phyloP scores from a whole-genome alignment of 2,797 vertebrate genomes.

The Chelon auratus region DNA sequence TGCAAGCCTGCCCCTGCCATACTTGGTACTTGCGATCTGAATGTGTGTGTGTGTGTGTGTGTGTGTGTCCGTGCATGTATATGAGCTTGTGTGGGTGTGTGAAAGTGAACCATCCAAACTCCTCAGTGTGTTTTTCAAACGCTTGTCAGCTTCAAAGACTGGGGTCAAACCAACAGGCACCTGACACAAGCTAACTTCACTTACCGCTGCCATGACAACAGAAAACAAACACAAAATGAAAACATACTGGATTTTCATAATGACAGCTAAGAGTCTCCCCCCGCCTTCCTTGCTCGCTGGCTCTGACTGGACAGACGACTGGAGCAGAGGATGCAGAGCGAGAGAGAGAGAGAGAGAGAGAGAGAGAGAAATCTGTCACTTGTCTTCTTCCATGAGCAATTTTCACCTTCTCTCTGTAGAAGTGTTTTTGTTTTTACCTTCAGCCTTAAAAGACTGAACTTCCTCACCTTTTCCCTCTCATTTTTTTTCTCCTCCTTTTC shows the following conservation, averaged over 20 bases:
- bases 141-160: constrained; percentile 70
- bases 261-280: constrained; percentile 46
- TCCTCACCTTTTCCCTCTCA: constrained; percentile 34
- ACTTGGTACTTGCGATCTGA: background rate
- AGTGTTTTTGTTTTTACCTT: constrained; percentile 37
- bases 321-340: constrained; percentile 30
- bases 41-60: background rate
- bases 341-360: constrained; percentile 22
- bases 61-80: constrained; percentile 19
- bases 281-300: background rate
- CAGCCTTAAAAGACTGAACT: constrained; percentile 38
- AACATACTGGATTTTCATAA: constrained; percentile 64
- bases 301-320: constrained; percentile 43
- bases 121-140: constrained; percentile 54
- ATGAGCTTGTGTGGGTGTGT: constrained; percentile 56
- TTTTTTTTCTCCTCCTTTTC: constrained; percentile 17
- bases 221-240: constrained; percentile 73
- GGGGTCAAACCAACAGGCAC: constrained; percentile 74
- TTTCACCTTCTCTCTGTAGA: constrained; percentile 3
- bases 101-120: constrained; percentile 66
- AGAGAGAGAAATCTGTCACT: constrained; percentile 46
- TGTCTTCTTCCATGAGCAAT: constrained; percentile 33
- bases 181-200: constrained; percentile 67
- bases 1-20: constrained; percentile 20
- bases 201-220: constrained; percentile 74